phyloP scores from a whole-genome alignment of 2,113 vertebrate species.

The Calonectris borealis region DNA sequence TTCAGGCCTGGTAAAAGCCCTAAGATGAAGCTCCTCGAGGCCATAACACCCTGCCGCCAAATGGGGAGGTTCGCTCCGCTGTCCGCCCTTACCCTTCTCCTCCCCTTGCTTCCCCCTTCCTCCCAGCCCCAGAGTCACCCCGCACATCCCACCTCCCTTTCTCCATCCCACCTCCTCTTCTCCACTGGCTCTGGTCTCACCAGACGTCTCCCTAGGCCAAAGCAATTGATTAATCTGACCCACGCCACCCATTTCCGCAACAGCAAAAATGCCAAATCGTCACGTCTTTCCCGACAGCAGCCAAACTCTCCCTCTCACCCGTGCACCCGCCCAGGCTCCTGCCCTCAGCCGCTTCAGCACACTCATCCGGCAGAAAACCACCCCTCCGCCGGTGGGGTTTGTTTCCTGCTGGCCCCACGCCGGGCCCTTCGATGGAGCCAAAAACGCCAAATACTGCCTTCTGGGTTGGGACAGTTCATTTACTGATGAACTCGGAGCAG shows the following conservation, averaged over 20 bases:
- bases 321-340: not conserved
- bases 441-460: not conserved
- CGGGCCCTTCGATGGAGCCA: rapidly evolving
- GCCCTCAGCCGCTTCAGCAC: not conserved
- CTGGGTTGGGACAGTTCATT: not conserved
- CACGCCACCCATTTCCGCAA: not conserved
- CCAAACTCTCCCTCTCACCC: not conserved
- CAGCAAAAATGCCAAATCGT: not conserved
- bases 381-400: rapidly evolving
- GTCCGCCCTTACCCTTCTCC: not conserved
- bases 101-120: not conserved
- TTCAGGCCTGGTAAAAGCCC: not conserved
- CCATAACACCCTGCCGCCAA: not conserved
- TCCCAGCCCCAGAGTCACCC: not conserved
- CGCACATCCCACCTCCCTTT: not conserved
- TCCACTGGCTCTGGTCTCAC: not conserved
- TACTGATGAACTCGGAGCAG: not conserved
- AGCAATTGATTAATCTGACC: not conserved
- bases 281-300: not conserved
- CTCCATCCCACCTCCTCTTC: not conserved
- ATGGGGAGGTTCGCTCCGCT: not conserved
- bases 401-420: not conserved
- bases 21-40: rapidly evolving
- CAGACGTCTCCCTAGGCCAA: not conserved
- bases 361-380: not conserved